These are phyloP conservation scores for Chymomyza fuscimana DNA, from an alignment of 2,888 invertebrate genomes.

Conservation along the genomic window DNA sequence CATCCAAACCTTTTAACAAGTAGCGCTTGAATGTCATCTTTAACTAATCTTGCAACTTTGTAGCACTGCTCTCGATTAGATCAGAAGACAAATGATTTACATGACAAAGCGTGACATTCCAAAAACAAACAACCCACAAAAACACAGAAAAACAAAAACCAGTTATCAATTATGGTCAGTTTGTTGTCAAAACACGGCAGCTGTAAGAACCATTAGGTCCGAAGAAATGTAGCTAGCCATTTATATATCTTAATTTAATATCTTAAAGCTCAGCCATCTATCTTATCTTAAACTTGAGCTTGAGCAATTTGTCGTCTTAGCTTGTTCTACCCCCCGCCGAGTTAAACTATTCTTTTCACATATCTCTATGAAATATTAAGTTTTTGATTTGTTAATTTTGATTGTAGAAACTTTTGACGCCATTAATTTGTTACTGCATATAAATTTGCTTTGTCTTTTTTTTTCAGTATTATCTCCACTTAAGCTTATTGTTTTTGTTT, in stretches of 20 bases:
- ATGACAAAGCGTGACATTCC: not conserved
- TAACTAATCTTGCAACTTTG: not conserved
- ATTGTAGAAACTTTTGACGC: slow-evolving; percentile 48
- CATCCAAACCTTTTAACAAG: not conserved
- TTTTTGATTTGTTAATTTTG: slow-evolving; percentile 56
- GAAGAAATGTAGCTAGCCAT: slow-evolving; percentile 20
- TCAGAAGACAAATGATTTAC: not conserved
- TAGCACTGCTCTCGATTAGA: not conserved
- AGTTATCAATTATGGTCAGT: not conserved
- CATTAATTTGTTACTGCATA: slow-evolving; percentile 65
- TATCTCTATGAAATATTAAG: not conserved
- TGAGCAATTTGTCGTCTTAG: slow-evolving; percentile 33
- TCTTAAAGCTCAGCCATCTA: slow-evolving; percentile 19
- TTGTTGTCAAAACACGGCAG: not conserved
- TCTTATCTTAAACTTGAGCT: slow-evolving; percentile 28
- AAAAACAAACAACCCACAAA: not conserved
- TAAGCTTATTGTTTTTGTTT: slow-evolving; percentile 25
- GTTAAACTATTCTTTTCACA: not conserved
- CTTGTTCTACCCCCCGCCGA: not conserved
- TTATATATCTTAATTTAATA: slow-evolving; percentile 18
- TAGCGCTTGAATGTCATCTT: not conserved
- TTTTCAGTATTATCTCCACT: not conserved
- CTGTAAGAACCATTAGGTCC: slow-evolving; percentile 5
- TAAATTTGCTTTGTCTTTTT: slow-evolving; percentile 47
- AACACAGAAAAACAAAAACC: not conserved